Conservation (phyloP, 2,797 vertebrate genomes). For the Gila robusta region DNA sequence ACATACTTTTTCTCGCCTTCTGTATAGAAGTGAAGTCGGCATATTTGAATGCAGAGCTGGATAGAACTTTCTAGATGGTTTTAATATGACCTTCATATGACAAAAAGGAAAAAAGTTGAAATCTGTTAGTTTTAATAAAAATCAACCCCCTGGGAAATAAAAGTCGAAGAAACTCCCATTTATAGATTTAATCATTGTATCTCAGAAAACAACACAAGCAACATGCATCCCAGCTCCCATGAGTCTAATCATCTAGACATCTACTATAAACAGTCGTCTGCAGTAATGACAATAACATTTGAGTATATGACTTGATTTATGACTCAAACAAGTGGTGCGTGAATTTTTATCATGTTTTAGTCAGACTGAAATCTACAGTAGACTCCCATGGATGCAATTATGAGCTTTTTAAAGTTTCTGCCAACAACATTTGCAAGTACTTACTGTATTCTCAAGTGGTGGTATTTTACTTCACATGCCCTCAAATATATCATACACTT, state of each 20-base stretch:
- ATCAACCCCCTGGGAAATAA: slow-evolving; percentile 5
- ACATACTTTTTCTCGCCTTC: not conserved
- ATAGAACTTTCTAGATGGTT: not conserved
- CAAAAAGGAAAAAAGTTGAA: not conserved
- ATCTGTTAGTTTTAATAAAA: slow-evolving; percentile 16
- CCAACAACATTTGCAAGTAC: slow-evolving; percentile 31
- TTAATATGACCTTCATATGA: not conserved
- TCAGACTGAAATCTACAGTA: slow-evolving; percentile 37
- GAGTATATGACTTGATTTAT: slow-evolving; percentile 50
- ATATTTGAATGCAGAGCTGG: not conserved
- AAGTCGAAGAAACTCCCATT: slow-evolving; percentile 37
- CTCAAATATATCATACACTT: not conserved
- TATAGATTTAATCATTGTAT: slow-evolving; percentile 48
- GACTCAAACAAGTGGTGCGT: slow-evolving; percentile 38
- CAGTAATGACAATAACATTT: slow-evolving; percentile 50
- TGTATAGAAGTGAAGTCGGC: not conserved
- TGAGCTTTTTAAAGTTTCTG: slow-evolving; percentile 38
- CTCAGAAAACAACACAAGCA: slow-evolving; percentile 22
- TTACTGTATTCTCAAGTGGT: slow-evolving; percentile 13
- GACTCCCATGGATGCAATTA: slow-evolving; percentile 48
- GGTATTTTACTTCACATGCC: slow-evolving; percentile 14
- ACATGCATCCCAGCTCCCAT: slow-evolving; percentile 35
- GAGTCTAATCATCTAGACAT: slow-evolving; percentile 44
- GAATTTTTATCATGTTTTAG: slow-evolving; percentile 46
- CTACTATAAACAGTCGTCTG: slow-evolving; percentile 49